Evolutionary conservation across 37 sponge, comb jelly and placozoan species (phyloP).

Genomic region (Bolinopsis microptera): DNA sequence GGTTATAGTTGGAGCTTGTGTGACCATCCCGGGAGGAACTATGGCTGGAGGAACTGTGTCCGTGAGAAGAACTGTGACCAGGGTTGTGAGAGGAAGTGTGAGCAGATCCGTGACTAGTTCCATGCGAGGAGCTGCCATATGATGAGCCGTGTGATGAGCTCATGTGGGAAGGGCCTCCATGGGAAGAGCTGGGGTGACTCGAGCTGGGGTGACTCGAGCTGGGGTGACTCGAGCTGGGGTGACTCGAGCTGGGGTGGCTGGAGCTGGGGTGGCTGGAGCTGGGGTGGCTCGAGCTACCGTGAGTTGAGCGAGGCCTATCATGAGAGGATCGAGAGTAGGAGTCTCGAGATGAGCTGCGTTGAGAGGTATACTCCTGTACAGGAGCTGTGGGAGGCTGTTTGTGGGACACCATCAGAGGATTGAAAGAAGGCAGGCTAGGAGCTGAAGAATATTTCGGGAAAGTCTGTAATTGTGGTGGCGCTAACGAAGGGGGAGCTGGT

Average conservation of each 20-base stretch:
- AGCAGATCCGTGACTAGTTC: neutral
- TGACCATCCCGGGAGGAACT: neutral
- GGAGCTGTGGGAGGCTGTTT: slow-evolving; percentile 36
- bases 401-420: slow-evolving; percentile 64
- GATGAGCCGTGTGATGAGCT: neutral
- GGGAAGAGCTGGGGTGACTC: neutral
- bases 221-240: neutral
- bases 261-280: neutral
- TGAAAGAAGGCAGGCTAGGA: slow-evolving; percentile 29
- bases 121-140: neutral
- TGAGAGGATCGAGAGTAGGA: slow-evolving; percentile 22
- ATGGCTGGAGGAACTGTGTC: neutral
- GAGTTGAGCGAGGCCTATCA: neutral
- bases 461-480: neutral
- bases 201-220: neutral
- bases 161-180: neutral
- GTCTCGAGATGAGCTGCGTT: slow-evolving; percentile 12
- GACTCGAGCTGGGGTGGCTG: neutral
- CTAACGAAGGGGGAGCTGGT: neutral
- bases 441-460: neutral
- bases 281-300: neutral
- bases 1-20: neutral
- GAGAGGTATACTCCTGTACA: neutral
- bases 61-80: neutral
- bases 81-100: neutral